Conservation (phyloP, 1,140 invertebrate genomes). For the Diabrotica undecimpunctata region DNA sequence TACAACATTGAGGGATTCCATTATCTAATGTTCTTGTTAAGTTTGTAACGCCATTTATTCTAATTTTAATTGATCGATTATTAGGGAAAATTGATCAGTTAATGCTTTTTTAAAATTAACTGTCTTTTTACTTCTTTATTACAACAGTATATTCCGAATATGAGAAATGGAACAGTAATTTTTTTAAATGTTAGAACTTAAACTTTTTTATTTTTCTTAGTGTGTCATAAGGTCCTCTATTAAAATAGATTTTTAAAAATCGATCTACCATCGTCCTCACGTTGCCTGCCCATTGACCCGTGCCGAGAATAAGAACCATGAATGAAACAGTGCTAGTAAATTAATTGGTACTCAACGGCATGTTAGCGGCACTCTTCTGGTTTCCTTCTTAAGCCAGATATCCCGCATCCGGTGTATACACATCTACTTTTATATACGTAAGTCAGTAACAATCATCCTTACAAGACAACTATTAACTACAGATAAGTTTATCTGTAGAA, state of each 20-base stretch:
- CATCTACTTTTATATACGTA: neutral
- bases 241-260: neutral
- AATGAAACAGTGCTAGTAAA: constrained; percentile 19
- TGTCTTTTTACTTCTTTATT: too few relatives aligned
- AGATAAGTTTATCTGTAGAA: neutral
- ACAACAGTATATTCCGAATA: too few relatives aligned
- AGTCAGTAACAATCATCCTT: neutral
- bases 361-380: constrained; percentile 28
- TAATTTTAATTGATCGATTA: too few relatives aligned
- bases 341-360: constrained; percentile 29
- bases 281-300: constrained; percentile 30
- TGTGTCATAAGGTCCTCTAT: too few relatives aligned
- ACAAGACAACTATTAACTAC: neutral
- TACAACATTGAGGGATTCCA: too few relatives aligned
- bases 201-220: too few relatives aligned
- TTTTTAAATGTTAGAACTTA: too few relatives aligned
- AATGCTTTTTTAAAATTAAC: too few relatives aligned
- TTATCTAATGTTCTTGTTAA: too few relatives aligned
- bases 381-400: constrained; percentile 41
- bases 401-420: constrained; percentile 36
- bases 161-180: too few relatives aligned
- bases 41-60: too few relatives aligned
- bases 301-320: constrained; percentile 21
- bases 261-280: neutral
- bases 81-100: too few relatives aligned